These are phyloP conservation scores for Antheraea yamamai DNA, from an alignment of 2,888 invertebrate species.

Conservation along the genomic window DNA sequence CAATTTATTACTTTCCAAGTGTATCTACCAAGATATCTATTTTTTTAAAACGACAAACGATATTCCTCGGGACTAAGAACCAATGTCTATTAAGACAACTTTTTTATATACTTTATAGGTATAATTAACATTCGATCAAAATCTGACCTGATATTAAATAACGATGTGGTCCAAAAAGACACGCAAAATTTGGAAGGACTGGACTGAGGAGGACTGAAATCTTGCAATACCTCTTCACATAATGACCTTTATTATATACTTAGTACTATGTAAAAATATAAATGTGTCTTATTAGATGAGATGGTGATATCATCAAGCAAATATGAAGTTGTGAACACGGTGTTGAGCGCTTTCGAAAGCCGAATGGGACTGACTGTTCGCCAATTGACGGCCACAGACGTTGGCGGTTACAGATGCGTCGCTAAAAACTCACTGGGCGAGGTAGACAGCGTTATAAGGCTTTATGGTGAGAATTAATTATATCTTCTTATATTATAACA, in stretches of 20 bases:
- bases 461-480: conserved; percentile 86
- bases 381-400: conserved; percentile 87
- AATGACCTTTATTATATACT: neutral
- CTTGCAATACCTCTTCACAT: too few relatives aligned
- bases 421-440: conserved; percentile 94
- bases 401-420: conserved; percentile 92
- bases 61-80: too few relatives aligned
- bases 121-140: too few relatives aligned
- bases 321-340: conserved; percentile 88
- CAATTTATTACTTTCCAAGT: too few relatives aligned
- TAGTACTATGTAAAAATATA: neutral
- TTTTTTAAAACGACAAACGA: too few relatives aligned
- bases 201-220: too few relatives aligned
- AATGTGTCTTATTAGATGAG: conserved; percentile 79
- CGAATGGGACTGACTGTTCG: conserved; percentile 91
- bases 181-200: too few relatives aligned
- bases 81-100: too few relatives aligned
- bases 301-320: conserved; percentile 92
- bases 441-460: conserved; percentile 92
- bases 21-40: too few relatives aligned
- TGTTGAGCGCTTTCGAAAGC: conserved; percentile 89
- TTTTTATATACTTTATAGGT: too few relatives aligned
- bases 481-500: neutral
- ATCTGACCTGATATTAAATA: too few relatives aligned
- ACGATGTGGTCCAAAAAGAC: too few relatives aligned